Evolutionary conservation across 2,888 invertebrate genomes (phyloP), one percentile per base, ranked within the genome.

Genomic region (Emesis russula): DNA sequence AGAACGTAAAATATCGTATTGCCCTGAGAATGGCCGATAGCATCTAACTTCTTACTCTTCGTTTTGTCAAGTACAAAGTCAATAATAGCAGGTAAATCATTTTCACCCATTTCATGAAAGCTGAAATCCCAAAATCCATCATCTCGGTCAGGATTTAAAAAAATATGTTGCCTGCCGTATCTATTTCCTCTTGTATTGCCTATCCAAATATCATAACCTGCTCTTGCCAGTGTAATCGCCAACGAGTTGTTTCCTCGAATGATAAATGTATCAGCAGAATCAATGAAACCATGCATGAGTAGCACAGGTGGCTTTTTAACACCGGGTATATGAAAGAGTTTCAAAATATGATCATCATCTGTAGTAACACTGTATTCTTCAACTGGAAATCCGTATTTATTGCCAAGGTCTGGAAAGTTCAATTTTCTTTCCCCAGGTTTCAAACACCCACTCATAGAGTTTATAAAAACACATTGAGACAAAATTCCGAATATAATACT

Each of bases 21-120:
- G 5, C 99, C 99, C 94, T 98, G 98, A 0, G 99, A 99, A 96
- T 99, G 99, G 0, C 99, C 99, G 3, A 99, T 96, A 93, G 99
- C 99, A 90, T 98, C 98, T 0, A 99, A 84, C 68, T 98, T 96
- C 3, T 97, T 89, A 71, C 98, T 97, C 0, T 97, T 97, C 0
- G 99, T 99, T 9, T 89, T 81, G 0, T 90, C 53, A 1, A 97
- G 85, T 66, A 97, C 89, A 73, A 92, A 96, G 84, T 97, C 96
- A 0, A 96, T 98, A 96, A 98, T 98, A 0, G 99, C 98, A 2
- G 99, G 99, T 0, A 99, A 92, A 96, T 99, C 99, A 94, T 98
- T 98, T 18, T 96, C 93, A 0, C 99, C 99, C 96, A 99, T 98
- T 96, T 99, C 99, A 95, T 99, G 99, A 98, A 98, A 99, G 87